These are phyloP conservation scores for Minunthozetes semirufus DNA, from an alignment of 2,888 invertebrate species.

Conservation along the genomic window DNA sequence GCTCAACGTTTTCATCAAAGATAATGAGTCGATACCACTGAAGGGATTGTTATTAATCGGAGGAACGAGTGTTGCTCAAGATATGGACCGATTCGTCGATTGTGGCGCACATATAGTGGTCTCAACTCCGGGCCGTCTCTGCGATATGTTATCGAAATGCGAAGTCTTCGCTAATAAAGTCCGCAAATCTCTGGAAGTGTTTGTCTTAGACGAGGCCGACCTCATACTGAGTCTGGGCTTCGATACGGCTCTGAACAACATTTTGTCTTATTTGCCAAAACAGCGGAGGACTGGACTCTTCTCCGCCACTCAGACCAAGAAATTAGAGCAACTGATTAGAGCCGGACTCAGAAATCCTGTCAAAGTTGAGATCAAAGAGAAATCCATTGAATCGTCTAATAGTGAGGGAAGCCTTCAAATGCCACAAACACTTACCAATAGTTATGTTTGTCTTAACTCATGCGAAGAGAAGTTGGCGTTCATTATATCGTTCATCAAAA, in stretches of 20 bases:
- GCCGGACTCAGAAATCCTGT: conserved; percentile 92
- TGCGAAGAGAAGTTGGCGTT: conserved; percentile 72
- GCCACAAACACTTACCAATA: conserved; percentile 36
- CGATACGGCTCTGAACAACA: conserved; percentile 69
- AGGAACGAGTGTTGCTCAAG: conserved; percentile 70
- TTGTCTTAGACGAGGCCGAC: conserved; percentile 95
- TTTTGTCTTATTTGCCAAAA: conserved; percentile 81
- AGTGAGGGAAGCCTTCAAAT: conserved; percentile 36
- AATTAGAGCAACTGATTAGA: conserved; percentile 78
- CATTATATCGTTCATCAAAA: conserved; percentile 68
- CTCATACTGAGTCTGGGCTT: conserved; percentile 88
- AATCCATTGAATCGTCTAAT: conserved; percentile 47
- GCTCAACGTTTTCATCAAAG: conserved; percentile 40
- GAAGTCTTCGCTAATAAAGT: conserved; percentile 52
- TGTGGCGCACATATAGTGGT: conserved; percentile 77
- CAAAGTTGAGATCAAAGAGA: conserved; percentile 79
- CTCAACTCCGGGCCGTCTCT: conserved; percentile 88
- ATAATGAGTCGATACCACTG: conserved; percentile 40
- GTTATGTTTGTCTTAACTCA: conserved; percentile 52
- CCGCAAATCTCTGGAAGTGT: conserved; percentile 68
- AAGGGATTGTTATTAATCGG: conserved; percentile 58
- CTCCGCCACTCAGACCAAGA: conserved; percentile 96
- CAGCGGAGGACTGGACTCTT: conserved; percentile 94
- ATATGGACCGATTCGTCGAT: conserved; percentile 60
- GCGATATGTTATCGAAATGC: conserved; percentile 60